phyloP scores from a whole-genome alignment of 2,113 vertebrate species.

The Protobothrops mucrosquamatus region DNA sequence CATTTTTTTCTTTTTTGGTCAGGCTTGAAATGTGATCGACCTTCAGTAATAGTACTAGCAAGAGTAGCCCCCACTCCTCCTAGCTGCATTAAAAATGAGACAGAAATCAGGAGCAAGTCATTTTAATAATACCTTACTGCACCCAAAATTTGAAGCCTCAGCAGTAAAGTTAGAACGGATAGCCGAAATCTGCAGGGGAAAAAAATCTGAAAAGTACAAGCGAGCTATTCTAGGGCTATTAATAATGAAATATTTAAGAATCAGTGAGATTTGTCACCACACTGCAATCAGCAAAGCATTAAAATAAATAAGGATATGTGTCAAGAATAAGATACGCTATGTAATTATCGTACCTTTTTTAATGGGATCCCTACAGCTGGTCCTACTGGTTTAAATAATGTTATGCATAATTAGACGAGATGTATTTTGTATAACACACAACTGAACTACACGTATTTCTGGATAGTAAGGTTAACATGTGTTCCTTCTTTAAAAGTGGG shows the following conservation, averaged over 20 bases:
- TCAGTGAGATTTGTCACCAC: conserved; percentile 50
- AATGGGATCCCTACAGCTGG: neutral
- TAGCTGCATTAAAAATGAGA: conserved; percentile 46
- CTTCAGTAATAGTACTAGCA: conserved; percentile 61
- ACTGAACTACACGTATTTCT: neutral
- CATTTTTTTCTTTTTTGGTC: conserved; percentile 44
- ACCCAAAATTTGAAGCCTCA: conserved; percentile 51
- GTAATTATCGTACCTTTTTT: neutral
- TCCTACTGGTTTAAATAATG: neutral
- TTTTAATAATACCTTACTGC: conserved; percentile 37
- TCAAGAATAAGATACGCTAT: conserved; percentile 34
- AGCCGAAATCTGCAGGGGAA: conserved; percentile 47
- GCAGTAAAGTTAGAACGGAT: conserved; percentile 39
- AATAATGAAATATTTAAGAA: conserved; percentile 56
- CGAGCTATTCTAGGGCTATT: conserved; percentile 58
- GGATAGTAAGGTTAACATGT: neutral
- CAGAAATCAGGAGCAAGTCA: conserved; percentile 49
- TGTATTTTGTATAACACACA: neutral
- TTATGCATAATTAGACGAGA: neutral
- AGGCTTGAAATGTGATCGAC: conserved; percentile 65
- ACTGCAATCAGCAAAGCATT: conserved; percentile 46
- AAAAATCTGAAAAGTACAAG: conserved; percentile 43
- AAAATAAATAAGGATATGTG: conserved; percentile 55
- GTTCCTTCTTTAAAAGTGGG: neutral
- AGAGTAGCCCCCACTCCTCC: conserved; percentile 55